Conservation (phyloP, 1,140 invertebrate species). For the Amphibalanus amphitrite region DNA sequence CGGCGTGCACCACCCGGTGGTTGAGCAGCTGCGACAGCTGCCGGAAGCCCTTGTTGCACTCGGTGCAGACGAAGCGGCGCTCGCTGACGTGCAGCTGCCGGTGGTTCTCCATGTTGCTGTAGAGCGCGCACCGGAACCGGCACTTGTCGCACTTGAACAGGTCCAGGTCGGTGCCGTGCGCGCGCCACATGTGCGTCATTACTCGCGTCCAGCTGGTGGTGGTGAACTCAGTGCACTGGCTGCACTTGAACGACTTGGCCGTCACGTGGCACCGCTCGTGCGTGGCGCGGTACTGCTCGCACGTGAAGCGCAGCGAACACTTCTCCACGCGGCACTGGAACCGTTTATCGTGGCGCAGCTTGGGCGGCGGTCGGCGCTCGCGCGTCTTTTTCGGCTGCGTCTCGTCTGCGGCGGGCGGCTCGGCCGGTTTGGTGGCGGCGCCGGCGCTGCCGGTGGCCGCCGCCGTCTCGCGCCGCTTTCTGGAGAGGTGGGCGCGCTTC, state of each 20-base stretch:
- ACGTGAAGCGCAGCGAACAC: not conserved
- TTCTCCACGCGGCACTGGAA: not conserved
- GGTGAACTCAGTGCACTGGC: not conserved
- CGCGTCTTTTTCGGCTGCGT: not conserved
- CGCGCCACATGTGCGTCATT: constrained; percentile 25
- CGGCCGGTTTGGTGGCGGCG: not conserved
- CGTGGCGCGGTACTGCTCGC: not conserved
- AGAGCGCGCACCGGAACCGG: constrained; percentile 18
- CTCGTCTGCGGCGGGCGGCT: too few species aligned
- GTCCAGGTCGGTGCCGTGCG: constrained; percentile 25
- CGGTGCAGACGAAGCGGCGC: constrained; percentile 40
- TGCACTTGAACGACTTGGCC: not conserved
- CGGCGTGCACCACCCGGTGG: constrained; percentile 27
- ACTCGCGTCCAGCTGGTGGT: constrained; percentile 21
- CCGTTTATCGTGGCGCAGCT: not conserved
- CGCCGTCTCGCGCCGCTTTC: too few species aligned
- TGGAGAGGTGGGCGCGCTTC: not conserved
- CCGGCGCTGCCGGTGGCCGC: too few species aligned
- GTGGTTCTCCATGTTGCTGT: constrained; percentile 43
- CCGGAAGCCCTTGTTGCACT: constrained; percentile 56
- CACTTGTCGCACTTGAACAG: constrained; percentile 25
- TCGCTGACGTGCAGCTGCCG: constrained; percentile 45
- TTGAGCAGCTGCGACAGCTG: constrained; percentile 49
- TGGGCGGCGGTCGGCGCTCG: not conserved
- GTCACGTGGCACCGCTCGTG: not conserved